Base-by-base conservation (phyloP, 2,113 vertebrate species). In the Lophochroa leadbeateri region DNA sequence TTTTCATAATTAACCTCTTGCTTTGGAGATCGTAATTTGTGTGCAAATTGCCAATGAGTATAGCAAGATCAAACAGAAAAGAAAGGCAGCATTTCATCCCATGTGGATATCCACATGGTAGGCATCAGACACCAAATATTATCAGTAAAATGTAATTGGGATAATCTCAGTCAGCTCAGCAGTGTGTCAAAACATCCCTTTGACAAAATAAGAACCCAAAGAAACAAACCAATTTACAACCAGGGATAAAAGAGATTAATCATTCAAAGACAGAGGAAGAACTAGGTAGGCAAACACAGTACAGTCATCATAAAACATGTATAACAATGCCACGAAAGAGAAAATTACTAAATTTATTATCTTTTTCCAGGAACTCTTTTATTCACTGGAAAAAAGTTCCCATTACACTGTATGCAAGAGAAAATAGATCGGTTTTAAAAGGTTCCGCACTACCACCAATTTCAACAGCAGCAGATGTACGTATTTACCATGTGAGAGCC, bases 151-250 rank as follows among this genome's bases (percentile, higher is more conserved):
- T 80, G 23, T 44, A 85, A 90, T 88, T 93, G 67, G 71, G 86
- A 82, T 94, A 88, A 95, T 94, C 90, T 96, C 81, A 58, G n/a
- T 93, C 84, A 88, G 95, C 82, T 80, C 76, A 81, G 79, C 78
- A 90, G 90, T 20, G 21, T 95, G 78, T 74, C 93, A 94, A 50
- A 97, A 97, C 79, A 67, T 29, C 47, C 39, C 60, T 92, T 33
- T 95, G 75, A 89, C 83, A 94, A 96, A 98, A 94, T 86, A 90
- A 67, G 28, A 96, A 81, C 92, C 91, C 80, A 88, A 92, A 92
- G 95, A 88, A 95, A 81, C 53, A 96, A 97, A 96, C 37, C 77
- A 74, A 91, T 97, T 96, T 94, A 95, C 77, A 96, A 47, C n/a
- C 46, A 91, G 74, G 90, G 88, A 95, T 93, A 95, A 96, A 78